A percentile compares a stretch with the other conserved stretches of the same genome.
Evolutionary conservation across 2,888 invertebrate genomes (phyloP).

Genomic region (Phaedon cochleariae): DNA sequence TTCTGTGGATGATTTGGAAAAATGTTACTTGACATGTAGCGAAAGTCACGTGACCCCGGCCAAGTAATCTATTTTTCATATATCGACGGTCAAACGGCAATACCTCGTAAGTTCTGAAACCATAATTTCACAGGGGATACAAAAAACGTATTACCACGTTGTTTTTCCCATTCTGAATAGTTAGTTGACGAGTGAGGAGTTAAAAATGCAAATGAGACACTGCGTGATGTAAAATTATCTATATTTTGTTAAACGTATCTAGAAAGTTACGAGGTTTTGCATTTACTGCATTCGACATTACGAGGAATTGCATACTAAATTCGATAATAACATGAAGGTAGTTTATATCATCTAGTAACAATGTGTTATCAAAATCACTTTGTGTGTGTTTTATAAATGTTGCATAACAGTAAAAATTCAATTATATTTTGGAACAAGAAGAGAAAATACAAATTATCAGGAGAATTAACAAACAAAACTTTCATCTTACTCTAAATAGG

Average conservation of each 20-base stretch:
- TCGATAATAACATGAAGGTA: not conserved
- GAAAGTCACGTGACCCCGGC: too few species aligned
- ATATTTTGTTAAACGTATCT: not conserved
- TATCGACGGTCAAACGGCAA: too few species aligned
- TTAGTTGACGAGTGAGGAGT: too few species aligned
- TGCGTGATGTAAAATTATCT: not conserved
- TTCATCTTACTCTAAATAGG: too few species aligned
- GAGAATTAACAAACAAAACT: not conserved
- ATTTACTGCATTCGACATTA: not conserved
- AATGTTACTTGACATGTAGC: too few species aligned
- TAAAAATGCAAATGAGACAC: not conserved
- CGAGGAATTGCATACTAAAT: not conserved
- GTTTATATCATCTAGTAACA: not conserved
- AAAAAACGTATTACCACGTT: too few species aligned
- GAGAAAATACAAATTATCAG: not conserved
- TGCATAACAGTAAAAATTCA: not conserved
- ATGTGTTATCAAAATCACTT: not conserved
- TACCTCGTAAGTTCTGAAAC: too few species aligned
- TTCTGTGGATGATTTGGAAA: too few species aligned
- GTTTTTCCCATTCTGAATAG: too few species aligned
- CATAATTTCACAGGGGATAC: too few species aligned
- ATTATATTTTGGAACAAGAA: not conserved
- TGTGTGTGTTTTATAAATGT: not conserved
- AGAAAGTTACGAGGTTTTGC: not conserved
- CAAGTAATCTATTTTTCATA: too few species aligned